Conservation (phyloP, 2,888 invertebrate species). For the Diabrotica balteata region DNA sequence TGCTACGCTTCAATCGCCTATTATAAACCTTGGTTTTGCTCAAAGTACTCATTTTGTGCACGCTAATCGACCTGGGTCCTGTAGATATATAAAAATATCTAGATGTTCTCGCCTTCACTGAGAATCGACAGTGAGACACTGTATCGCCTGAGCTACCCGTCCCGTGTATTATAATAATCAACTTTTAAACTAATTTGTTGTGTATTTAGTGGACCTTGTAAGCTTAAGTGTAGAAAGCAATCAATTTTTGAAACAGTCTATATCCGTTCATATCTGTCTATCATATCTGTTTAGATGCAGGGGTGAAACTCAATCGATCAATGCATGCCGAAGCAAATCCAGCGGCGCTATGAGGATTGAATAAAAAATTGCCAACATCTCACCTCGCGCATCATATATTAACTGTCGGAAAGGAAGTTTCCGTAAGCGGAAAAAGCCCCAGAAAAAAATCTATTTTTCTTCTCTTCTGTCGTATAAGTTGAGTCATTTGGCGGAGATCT, state of each 20-base stretch:
- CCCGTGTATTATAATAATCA: no score
- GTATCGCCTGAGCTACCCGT: no score
- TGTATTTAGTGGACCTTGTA: no score
- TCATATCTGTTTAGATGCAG: no score
- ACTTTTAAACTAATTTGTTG: no score
- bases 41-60: no score
- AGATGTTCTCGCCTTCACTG: no score
- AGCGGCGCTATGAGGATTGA: not conserved
- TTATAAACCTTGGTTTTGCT: no score
- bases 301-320: not conserved
- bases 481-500: constrained; percentile 45
- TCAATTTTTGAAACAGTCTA: not conserved
- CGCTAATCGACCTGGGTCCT: no score
- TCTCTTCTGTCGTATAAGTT: constrained; percentile 45
- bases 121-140: no score
- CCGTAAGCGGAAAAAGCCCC: constrained; percentile 16
- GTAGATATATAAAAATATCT: no score
- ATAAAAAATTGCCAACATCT: constrained; percentile 18
- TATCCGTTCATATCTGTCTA: not conserved
- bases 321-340: not conserved
- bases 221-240: not conserved
- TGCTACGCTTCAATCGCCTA: no score
- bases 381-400: constrained; percentile 27
- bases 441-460: constrained; percentile 45
- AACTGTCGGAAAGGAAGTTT: constrained; percentile 16